Evolutionary conservation across 2,113 vertebrate species (phyloP).

Genomic region (Ageneiosus marmoratus): DNA sequence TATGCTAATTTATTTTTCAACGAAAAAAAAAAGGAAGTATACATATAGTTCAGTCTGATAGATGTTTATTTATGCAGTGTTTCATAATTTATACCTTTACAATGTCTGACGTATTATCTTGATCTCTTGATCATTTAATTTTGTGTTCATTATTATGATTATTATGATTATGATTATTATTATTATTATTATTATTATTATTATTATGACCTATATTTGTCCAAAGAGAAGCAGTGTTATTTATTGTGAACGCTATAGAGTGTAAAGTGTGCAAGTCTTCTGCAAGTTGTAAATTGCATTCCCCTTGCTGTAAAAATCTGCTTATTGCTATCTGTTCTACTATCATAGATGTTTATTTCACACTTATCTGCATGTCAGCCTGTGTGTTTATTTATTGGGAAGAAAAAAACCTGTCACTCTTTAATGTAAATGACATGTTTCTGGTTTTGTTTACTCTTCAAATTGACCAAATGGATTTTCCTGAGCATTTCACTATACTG

Average conservation of each 20-base stretch:
- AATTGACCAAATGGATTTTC: conserved; percentile 93
- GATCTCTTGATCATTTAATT: conserved; percentile 87
- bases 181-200: conserved; percentile 63
- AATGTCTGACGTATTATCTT: conserved; percentile 95
- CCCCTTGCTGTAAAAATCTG: conserved; percentile 83
- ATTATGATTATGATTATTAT: conserved; percentile 54
- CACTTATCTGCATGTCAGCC: conserved; percentile 87
- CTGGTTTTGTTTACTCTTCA: conserved; percentile 96
- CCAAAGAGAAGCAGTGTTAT: conserved; percentile 99
- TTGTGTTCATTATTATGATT: conserved; percentile 65
- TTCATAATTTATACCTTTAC: conserved; percentile 99
- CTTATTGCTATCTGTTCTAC: conserved; percentile 76
- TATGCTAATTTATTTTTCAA: conserved; percentile 99
- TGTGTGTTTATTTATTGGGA: conserved; percentile 97
- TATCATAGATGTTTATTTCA: conserved; percentile 84
- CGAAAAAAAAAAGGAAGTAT: conserved; percentile 86
- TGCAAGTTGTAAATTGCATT: conserved; percentile 94
- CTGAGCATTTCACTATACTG: conserved; percentile 60
- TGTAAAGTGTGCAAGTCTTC: conserved; percentile 88
- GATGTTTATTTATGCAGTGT: conserved; percentile 99
- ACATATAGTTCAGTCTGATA: conserved; percentile 98
- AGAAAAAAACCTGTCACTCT: conserved; percentile 74
- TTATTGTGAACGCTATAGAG: conserved; percentile 92
- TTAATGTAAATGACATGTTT: conserved; percentile 88
- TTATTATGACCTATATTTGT: conserved; percentile 98